phyloP scores from a whole-genome alignment of 2,113 vertebrate genomes.

The Perca fluviatilis region DNA sequence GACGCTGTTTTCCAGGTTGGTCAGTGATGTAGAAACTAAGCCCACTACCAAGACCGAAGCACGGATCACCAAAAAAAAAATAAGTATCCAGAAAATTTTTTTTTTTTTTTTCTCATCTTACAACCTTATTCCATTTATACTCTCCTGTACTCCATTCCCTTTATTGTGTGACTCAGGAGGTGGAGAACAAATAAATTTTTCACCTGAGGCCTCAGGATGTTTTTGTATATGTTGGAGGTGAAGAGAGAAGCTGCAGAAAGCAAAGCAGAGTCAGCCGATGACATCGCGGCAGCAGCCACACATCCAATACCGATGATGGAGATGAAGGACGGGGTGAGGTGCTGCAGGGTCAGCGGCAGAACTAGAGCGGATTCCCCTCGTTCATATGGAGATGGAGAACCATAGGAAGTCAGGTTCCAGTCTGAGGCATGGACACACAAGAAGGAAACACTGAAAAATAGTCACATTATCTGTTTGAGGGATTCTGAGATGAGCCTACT shows the following conservation, averaged over 20 bases:
- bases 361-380: conserved; percentile 42
- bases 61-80: conserved; percentile 82
- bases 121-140: no score
- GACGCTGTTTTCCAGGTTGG: conserved; percentile 75
- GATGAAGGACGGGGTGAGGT: conserved; percentile 49
- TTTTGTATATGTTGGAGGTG: conserved; percentile 61
- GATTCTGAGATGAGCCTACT: no score
- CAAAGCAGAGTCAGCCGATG: conserved; percentile 72
- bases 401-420: conserved; percentile 61
- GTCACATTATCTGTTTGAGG: no score
- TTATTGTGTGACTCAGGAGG: no score
- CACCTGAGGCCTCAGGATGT: conserved; percentile 52
- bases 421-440: conserved; percentile 34
- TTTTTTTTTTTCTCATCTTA: no score
- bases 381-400: conserved; percentile 43
- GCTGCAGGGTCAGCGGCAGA: conserved; percentile 48
- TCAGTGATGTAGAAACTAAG: conserved; percentile 61
- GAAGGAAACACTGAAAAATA: no score
- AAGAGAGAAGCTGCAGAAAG: conserved; percentile 70
- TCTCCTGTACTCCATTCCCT: no score
- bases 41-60: conserved; percentile 77
- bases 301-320: conserved; percentile 16
- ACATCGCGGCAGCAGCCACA: conserved; percentile 54
- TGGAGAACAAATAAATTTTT: not conserved
- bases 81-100: no score